Evolutionary conservation across 2,888 invertebrate species (phyloP), one percentile per base, ranked within the genome.

Genomic region (Osmoderma eremita): DNA sequence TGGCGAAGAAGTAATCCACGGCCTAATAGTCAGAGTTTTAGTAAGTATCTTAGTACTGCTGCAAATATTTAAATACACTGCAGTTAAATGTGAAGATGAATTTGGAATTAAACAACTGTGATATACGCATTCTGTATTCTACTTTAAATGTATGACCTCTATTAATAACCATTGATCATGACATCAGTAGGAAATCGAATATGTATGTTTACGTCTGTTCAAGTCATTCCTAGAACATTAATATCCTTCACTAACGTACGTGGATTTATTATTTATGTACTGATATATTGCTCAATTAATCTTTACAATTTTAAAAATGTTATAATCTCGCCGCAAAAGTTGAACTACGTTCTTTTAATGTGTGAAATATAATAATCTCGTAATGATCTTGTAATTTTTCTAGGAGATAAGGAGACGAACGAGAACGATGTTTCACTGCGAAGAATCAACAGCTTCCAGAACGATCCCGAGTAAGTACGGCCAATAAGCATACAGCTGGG

Each of bases 401-500:
- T 86, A 84, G 83, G 88, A 86, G 79, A 85, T 85, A 82, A 83
- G 82, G 78, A 79, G 68, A 80, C 79, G 63, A 81, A 82, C 69
- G 87, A 87, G 71, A 83, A 86, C 71, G 91, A 91, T 80, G 88
- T 91, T 70, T 87, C 91, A 72, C 84, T 94, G 69, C 87, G 93
- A 81, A 87, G 94, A 81, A 92, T 93, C 50, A 92, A 93, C 80
- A 94, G 94, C 84, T 93, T 93, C 80, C 93, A 94, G 82, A 91
- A 91, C 77, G 94, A 94, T 81, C 91, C 92, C 84, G 91, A 91
- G 94, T 94, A 85, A 89, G 92, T 91, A 53, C 38, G 22, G 17
- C 17, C 42, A 45, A 30, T 61, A 61, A 61, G 58, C 45, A 45
- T 61, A 50, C 24, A 62, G 41, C 58, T 64, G 48, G 39, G 65